Evolutionary conservation across 2,113 vertebrate species (phyloP).

Genomic region (Aptenodytes forsteri): DNA sequence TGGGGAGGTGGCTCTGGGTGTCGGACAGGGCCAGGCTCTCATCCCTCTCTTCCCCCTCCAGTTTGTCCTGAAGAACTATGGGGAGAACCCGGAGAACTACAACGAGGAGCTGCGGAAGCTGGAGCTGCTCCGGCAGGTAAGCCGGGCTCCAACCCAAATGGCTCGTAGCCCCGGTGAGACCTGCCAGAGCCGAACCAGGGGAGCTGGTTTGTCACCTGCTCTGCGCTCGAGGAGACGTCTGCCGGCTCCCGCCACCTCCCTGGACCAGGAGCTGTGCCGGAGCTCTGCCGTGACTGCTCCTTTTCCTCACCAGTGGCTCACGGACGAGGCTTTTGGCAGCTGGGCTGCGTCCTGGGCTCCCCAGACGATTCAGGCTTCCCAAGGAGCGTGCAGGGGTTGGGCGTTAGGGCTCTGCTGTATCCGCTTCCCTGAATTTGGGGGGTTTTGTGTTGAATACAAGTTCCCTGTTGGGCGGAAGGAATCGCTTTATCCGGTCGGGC

Average conservation of each 20-base stretch:
- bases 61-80: slow-evolving; percentile 97
- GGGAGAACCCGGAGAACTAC: slow-evolving; percentile 95
- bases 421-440: neutral
- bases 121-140: slow-evolving; percentile 90
- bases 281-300: fast-evolving
- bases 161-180: fast-evolving
- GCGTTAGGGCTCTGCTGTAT: neutral
- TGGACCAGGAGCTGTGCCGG: fast-evolving
- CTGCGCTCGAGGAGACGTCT: fast-evolving
- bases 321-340: fast-evolving
- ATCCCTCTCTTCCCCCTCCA: neutral
- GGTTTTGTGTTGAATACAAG: neutral
- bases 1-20: neutral
- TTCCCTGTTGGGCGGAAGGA: neutral
- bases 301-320: neutral
- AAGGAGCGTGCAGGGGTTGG: neutral
- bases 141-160: fast-evolving
- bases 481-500: neutral
- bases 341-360: fast-evolving
- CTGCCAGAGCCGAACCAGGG: neutral
- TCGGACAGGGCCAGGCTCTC: neutral
- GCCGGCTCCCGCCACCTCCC: neutral
- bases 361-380: neutral
- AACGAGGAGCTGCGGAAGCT: slow-evolving; percentile 95
- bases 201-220: too few species aligned